Conservation (phyloP, 2,888 invertebrate genomes). For the Augiades crinisus region DNA sequence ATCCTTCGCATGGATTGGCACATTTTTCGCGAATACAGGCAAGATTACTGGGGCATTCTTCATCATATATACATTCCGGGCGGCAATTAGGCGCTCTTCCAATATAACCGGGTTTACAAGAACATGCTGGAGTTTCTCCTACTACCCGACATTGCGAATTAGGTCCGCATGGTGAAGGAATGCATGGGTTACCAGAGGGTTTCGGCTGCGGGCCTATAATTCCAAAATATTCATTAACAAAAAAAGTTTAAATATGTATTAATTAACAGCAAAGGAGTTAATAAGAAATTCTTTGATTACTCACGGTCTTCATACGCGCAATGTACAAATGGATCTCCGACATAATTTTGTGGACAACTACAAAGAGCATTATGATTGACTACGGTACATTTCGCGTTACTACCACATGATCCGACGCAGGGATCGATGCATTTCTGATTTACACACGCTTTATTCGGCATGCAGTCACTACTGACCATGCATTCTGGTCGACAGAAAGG, state of each 20-base stretch:
- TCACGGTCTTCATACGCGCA: slow-evolving; percentile 87
- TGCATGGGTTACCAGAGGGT: slow-evolving; percentile 87
- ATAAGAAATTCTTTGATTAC: slow-evolving; percentile 49
- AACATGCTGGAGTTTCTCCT: slow-evolving; percentile 89
- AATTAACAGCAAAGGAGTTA: too few relatives aligned
- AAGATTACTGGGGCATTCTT: slow-evolving; percentile 91
- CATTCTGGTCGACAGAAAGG: slow-evolving; percentile 91
- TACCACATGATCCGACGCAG: slow-evolving; percentile 91
- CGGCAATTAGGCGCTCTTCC: slow-evolving; percentile 93
- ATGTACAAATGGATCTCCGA: slow-evolving; percentile 91
- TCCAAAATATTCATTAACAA: background rate
- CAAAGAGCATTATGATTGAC: slow-evolving; percentile 94
- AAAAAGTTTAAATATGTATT: background rate
- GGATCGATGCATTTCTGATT: slow-evolving; percentile 91
- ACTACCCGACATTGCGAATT: slow-evolving; percentile 91
- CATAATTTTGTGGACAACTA: slow-evolving; percentile 87
- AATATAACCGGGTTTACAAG: slow-evolving; percentile 88
- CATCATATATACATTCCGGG: slow-evolving; percentile 92
- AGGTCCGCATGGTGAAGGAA: slow-evolving; percentile 92
- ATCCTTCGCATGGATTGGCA: slow-evolving; percentile 91
- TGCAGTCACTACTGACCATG: slow-evolving; percentile 90
- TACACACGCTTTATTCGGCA: slow-evolving; percentile 89
- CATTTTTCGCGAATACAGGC: slow-evolving; percentile 93
- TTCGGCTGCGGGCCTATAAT: slow-evolving; percentile 77
- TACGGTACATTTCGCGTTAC: slow-evolving; percentile 90